Percentiles rank a stretch among this genome's conserved stretches.
Conservation (phyloP, 2,888 invertebrate species). For the Lasioglossum marginatum region DNA sequence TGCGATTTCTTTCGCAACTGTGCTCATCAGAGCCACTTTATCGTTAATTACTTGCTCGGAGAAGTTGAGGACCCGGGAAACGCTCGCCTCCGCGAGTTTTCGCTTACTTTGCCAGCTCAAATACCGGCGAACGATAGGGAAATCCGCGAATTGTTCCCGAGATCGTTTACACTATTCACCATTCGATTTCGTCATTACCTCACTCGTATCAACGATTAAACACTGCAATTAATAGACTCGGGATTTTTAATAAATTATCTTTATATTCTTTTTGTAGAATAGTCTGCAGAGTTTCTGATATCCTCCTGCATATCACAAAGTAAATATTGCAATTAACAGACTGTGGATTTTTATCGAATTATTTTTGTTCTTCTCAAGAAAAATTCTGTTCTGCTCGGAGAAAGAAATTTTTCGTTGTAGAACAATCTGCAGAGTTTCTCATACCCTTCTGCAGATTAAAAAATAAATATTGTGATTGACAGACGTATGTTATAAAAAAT, state of each 20-base stretch:
- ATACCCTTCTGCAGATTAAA: too few species aligned
- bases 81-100: background rate
- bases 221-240: background rate
- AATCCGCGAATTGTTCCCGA: background rate
- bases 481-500: too few species aligned
- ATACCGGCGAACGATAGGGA: background rate
- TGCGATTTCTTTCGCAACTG: slow-evolving; percentile 9
- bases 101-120: background rate
- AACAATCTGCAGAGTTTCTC: too few species aligned
- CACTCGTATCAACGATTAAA: background rate
- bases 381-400: too few species aligned
- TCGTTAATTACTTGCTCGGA: background rate
- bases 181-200: background rate
- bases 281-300: too few species aligned
- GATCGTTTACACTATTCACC: background rate
- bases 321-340: background rate
- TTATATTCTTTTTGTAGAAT: background rate
- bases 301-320: too few species aligned
- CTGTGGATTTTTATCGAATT: background rate
- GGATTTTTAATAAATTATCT: background rate
- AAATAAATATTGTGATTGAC: background rate
- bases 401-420: too few species aligned
- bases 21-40: background rate
- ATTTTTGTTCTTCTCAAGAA: background rate
- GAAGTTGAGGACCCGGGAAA: background rate